Evolutionary conservation across 2,113 vertebrate species (phyloP).

Genomic region (Rhinichthys klamathensis): DNA sequence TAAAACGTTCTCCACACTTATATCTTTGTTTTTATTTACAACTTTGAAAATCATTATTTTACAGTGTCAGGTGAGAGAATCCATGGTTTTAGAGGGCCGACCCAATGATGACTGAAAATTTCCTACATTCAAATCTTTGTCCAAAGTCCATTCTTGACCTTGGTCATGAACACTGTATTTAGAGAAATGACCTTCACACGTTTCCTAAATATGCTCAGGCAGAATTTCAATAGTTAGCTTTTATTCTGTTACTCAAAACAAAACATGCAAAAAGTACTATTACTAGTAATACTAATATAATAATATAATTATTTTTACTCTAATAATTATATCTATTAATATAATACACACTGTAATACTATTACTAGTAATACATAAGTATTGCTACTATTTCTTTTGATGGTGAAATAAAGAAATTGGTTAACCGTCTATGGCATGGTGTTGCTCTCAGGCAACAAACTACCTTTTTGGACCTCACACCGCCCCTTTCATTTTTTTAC

Average conservation of each 20-base stretch:
- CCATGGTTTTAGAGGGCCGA: not conserved
- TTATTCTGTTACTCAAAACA: not conserved
- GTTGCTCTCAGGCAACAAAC: too few species aligned
- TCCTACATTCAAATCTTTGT: not conserved
- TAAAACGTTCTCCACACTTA: too few species aligned
- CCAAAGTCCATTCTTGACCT: not conserved
- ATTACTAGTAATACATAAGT: not conserved
- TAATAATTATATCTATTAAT: not conserved
- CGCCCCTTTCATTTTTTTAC: too few species aligned
- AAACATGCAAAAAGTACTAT: not conserved
- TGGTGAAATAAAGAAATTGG: not conserved
- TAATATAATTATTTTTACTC: not conserved
- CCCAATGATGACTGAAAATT: not conserved
- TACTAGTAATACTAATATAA: not conserved
- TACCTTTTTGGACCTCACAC: too few species aligned
- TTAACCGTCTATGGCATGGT: too few species aligned
- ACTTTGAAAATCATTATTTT: too few species aligned
- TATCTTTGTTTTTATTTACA: too few species aligned
- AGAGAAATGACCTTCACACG: not conserved
- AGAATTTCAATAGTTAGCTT: not conserved
- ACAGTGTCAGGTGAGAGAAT: not conserved
- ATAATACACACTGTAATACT: not conserved
- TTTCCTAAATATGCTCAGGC: conserved; percentile 2
- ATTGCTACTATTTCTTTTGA: not conserved
- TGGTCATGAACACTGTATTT: not conserved